Conservation (phyloP, 2,888 invertebrate species). For the Apotomis capreana region DNA sequence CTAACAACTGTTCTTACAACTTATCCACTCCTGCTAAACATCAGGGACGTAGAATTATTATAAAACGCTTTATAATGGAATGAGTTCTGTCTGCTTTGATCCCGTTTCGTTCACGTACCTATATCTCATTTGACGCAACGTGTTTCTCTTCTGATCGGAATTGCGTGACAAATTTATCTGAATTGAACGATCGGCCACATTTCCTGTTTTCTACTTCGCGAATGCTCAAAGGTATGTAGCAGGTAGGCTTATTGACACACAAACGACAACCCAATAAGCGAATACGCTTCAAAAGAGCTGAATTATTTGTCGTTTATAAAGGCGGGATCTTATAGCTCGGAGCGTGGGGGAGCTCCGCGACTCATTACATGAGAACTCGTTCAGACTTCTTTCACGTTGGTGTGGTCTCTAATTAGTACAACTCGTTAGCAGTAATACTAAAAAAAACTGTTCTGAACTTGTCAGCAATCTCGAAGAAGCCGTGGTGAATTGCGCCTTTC, state of each 20-base stretch:
- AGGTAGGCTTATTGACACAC: constrained; percentile 42
- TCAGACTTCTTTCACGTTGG: constrained; percentile 42
- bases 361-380: constrained; percentile 44
- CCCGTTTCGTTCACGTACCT: constrained; percentile 19
- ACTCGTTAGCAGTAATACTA: constrained; percentile 37
- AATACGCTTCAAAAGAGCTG: constrained; percentile 36
- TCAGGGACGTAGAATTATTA: constrained; percentile 3
- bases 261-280: constrained; percentile 44
- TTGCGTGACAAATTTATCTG: constrained; percentile 34
- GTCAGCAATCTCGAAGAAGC: not conserved
- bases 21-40: not conserved
- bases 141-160: constrained; percentile 37
- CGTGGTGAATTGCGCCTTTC: constrained; percentile 4
- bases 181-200: constrained; percentile 38
- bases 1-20: not conserved
- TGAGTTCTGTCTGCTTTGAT: constrained; percentile 22
- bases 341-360: constrained; percentile 18
- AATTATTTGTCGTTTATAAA: constrained; percentile 40
- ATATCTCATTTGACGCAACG: constrained; percentile 26
- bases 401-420: constrained; percentile 45
- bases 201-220: constrained; percentile 31
- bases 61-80: not conserved
- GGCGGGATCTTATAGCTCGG: constrained; percentile 26
- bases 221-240: constrained; percentile 25
- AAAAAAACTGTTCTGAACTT: constrained; percentile 19